Conservation (phyloP, 2,888 invertebrate genomes). For the Adelphocoris suturalis region DNA sequence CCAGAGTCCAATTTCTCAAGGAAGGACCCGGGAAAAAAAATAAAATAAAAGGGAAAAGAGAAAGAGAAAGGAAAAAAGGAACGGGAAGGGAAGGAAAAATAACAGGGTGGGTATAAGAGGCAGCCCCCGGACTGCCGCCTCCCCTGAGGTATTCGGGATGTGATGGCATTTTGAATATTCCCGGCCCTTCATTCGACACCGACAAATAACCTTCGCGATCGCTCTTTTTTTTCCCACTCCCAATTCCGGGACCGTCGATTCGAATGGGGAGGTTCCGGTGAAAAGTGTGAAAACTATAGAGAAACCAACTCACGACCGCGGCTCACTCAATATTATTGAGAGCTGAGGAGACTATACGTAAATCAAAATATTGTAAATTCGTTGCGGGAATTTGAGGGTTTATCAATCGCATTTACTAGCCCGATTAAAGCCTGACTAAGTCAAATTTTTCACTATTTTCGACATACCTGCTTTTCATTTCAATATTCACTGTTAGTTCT, state of each 20-base stretch:
- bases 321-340: too few species aligned
- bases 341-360: too few species aligned
- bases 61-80: neutral
- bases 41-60: neutral
- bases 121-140: neutral
- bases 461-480: too few species aligned
- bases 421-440: too few species aligned
- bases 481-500: too few species aligned
- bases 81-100: constrained; percentile 50
- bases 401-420: too few species aligned
- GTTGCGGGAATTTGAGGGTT: too few species aligned
- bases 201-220: constrained; percentile 61
- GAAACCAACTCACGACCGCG: constrained; percentile 1
- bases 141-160: constrained; percentile 67
- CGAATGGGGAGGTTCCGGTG: neutral
- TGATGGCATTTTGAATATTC: constrained; percentile 75
- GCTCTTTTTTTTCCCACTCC: neutral
- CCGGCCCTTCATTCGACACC: constrained; percentile 72
- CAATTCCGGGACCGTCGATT: constrained; percentile 6
- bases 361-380: too few species aligned
- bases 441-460: too few species aligned
- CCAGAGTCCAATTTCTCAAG: constrained; percentile 54
- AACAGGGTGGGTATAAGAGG: constrained; percentile 51
- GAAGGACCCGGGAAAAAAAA: constrained; percentile 18
- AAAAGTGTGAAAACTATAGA: neutral